These are phyloP conservation scores for Luehdorfia chinensis DNA, from an alignment of 1,140 invertebrate genomes.

Conservation along the genomic window DNA sequence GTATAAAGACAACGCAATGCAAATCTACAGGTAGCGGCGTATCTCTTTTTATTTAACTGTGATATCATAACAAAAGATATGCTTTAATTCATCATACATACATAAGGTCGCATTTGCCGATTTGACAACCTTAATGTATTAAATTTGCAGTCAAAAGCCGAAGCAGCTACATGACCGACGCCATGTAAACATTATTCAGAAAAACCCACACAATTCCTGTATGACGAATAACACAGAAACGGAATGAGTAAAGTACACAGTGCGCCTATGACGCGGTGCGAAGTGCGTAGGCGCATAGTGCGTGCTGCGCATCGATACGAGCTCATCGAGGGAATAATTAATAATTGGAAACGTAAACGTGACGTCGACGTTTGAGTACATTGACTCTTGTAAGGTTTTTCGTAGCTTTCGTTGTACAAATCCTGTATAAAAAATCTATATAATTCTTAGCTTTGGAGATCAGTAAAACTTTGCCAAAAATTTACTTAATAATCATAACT, in stretches of 20 bases:
- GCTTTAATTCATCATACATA: too few species aligned
- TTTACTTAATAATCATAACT: too few species aligned
- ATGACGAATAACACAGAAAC: constrained; percentile 32
- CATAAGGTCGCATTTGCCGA: too few species aligned
- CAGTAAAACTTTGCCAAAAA: too few species aligned
- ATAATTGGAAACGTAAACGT: constrained; percentile 37
- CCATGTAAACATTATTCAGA: constrained; percentile 48
- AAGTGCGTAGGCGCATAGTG: constrained; percentile 42
- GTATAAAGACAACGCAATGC: too few species aligned
- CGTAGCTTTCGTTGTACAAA: not conserved
- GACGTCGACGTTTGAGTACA: constrained; percentile 37
- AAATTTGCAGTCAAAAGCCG: constrained; percentile 38
- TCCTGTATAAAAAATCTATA: too few species aligned
- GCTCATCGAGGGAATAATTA: constrained; percentile 29
- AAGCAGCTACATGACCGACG: constrained; percentile 24
- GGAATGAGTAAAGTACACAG: constrained; percentile 2
- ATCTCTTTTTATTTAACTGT: too few species aligned
- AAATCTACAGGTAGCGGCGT: too few species aligned
- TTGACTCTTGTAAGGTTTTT: constrained; percentile 26
- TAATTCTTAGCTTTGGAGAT: too few species aligned
- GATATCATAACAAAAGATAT: too few species aligned
- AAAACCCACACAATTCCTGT: constrained; percentile 58
- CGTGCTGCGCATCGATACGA: constrained; percentile 44
- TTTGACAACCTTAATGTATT: too few species aligned
- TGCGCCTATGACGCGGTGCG: constrained; percentile 22